These are phyloP conservation scores for Trissolcus basalis DNA, from an alignment of 1,140 invertebrate species.

Conservation along the genomic window DNA sequence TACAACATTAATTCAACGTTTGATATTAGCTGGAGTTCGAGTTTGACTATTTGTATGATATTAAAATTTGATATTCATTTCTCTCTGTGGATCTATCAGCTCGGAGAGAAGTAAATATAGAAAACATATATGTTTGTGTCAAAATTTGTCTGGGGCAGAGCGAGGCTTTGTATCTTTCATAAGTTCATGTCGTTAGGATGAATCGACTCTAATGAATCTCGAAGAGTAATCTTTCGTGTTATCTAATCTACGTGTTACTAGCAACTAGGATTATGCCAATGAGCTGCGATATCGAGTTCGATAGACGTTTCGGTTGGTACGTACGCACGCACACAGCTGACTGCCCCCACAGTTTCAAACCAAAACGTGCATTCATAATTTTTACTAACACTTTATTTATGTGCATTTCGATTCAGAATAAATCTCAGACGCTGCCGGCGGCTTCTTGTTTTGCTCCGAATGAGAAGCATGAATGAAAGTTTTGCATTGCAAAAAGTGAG, in stretches of 20 bases:
- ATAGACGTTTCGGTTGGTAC: conserved; percentile 7
- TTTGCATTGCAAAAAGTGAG: too few relatives aligned
- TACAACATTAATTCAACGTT: too few relatives aligned
- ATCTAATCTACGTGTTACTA: conserved; percentile 49
- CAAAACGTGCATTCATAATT: conserved; percentile 17
- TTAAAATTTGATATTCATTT: too few relatives aligned
- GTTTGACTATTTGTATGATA: too few relatives aligned
- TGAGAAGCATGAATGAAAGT: not conserved
- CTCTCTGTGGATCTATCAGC: too few relatives aligned
- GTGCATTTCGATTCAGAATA: conserved; percentile 15
- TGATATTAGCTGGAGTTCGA: too few relatives aligned
- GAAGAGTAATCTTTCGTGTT: conserved; percentile 31
- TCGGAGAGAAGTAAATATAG: conserved; percentile 9
- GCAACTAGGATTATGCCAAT: conserved; percentile 52
- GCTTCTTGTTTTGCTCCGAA: not conserved
- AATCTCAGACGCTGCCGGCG: not conserved
- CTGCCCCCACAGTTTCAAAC: conserved; percentile 12
- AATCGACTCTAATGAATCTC: conserved; percentile 50
- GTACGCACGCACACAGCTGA: not conserved
- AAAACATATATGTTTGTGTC: conserved; percentile 18
- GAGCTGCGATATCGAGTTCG: conserved; percentile 18
- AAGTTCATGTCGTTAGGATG: conserved; percentile 41
- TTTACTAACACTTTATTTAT: conserved; percentile 30
- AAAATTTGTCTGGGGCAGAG: conserved; percentile 34
- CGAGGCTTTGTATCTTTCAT: conserved; percentile 48